Base-by-base conservation (phyloP, 2,888 invertebrate genomes). In the Phragmatobia fuliginosa region DNA sequence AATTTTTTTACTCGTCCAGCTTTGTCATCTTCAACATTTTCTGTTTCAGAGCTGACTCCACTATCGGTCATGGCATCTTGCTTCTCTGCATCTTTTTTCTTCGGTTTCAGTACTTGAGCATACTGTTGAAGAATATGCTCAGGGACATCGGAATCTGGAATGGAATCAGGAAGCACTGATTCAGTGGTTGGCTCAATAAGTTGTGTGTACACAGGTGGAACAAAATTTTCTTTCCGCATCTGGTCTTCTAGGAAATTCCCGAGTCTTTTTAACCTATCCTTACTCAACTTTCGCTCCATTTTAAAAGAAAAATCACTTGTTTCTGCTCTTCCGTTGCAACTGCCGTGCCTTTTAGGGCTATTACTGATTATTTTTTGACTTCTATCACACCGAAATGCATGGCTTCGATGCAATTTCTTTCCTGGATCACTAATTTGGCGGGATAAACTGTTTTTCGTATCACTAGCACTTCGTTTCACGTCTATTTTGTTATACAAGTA, bases 321-420 rank as follows among this genome's bases (percentile, higher is more conserved):
- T 83, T 94, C 94, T 0, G 93, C 90, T 25, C 93, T 85, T 25
- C 94, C 91, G 78, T 92, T 90, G 71, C 92, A 92, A 67, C 92
- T 92, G 0, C 91, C 92, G 75, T 93, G 91, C 1, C 95, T 81
- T 82, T 94, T 91, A 0, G 93, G 91, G 0, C 75, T 77, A 11
- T 72, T 76, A 32, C 25, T 66, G 49, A 87, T 88, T 74, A 92
- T 92, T 76, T 82, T 82, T 60, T 94, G 92, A 58, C 89, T 93
- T 33, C 94, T 87, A 62, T 96, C 96, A 75, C 96, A 95, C 2
- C 96, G 90, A 76, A 96, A 96, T 0, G 96, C 96, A 78, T 96
- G 96, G 67, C 95, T 96, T 59, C 96, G 87, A 59, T 96, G 96
- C n/a, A 96, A 87, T 77, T 96, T 96, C 70, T 95, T 96, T 0